A percentile compares a stretch with the other conserved stretches of the same genome.
These are phyloP conservation scores for Acanthisitta chloris DNA, from an alignment of 2,113 vertebrate genomes.

Conservation along the genomic window DNA sequence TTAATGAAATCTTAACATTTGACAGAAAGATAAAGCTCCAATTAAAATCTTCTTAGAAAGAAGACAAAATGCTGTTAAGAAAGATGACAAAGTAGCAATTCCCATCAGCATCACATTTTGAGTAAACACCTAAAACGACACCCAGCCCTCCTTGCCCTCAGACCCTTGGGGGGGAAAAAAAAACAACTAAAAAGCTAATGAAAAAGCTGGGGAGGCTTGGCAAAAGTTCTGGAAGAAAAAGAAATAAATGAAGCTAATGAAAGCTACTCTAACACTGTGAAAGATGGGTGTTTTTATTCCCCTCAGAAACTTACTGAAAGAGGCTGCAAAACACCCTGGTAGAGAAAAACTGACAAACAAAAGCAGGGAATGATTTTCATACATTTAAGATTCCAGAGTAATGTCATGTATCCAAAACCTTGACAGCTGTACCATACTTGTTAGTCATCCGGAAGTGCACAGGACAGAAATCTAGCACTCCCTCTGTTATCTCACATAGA, in stretches of 20 bases:
- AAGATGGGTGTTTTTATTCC: too few relatives aligned
- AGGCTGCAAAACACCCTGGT: neutral
- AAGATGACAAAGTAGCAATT: neutral
- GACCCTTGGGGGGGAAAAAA: too few relatives aligned
- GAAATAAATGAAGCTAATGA: neutral
- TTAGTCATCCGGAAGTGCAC: neutral
- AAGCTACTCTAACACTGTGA: neutral
- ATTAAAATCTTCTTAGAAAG: neutral
- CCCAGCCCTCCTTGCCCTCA: too few relatives aligned
- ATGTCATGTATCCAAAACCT: neutral
- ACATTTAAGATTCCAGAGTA: neutral
- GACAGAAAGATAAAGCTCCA: neutral
- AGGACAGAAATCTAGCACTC: neutral
- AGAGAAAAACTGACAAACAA: neutral
- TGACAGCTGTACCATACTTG: neutral
- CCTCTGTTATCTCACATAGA: neutral
- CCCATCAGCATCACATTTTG: neutral
- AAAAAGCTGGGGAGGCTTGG: neutral
- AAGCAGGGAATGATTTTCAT: neutral
- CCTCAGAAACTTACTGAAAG: neutral
- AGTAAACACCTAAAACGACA: too few relatives aligned
- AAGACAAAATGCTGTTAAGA: neutral
- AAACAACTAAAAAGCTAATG: neutral
- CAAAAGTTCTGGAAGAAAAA: neutral
- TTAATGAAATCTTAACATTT: neutral